Conservation (phyloP, 2,888 invertebrate species). For the Eremobia ochroleuca region DNA sequence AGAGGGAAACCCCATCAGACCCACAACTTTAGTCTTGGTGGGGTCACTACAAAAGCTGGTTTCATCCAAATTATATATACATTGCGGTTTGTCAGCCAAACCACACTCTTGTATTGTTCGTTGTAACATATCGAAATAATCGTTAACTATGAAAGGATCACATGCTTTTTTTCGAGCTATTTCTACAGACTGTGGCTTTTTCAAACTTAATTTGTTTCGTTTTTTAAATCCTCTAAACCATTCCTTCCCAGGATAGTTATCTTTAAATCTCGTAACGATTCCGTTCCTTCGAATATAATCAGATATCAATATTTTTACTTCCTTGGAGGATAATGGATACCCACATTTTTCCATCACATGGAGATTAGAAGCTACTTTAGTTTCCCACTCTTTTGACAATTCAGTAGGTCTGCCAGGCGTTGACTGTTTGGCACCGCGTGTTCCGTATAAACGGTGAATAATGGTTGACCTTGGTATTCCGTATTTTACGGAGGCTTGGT, state of each 20-base stretch:
- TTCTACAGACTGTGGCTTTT: slow-evolving; percentile 72
- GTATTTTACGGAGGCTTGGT: slow-evolving; percentile 12
- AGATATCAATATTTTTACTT: slow-evolving; percentile 35
- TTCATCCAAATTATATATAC: slow-evolving; percentile 42
- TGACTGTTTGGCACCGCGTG: slow-evolving; percentile 50
- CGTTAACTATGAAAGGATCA: slow-evolving; percentile 42
- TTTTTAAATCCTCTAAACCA: slow-evolving; percentile 64
- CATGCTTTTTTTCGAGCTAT: slow-evolving; percentile 56
- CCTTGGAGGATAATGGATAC: slow-evolving; percentile 38
- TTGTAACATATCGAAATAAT: slow-evolving; percentile 51
- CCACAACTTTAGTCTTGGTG: slow-evolving; percentile 39
- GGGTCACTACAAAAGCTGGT: slow-evolving; percentile 43
- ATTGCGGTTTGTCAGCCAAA: slow-evolving; percentile 44
- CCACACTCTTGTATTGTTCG: slow-evolving; percentile 40
- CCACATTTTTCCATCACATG: slow-evolving; percentile 53
- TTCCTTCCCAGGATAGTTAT: slow-evolving; percentile 66
- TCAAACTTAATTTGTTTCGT: slow-evolving; percentile 66
- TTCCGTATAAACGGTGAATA: slow-evolving; percentile 52
- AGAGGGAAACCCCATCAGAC: slow-evolving; percentile 36
- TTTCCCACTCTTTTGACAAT: slow-evolving; percentile 43
- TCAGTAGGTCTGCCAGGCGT: slow-evolving; percentile 45
- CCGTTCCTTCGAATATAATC: slow-evolving; percentile 45
- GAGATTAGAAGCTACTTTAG: slow-evolving; percentile 49
- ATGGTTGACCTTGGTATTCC: slow-evolving; percentile 49
- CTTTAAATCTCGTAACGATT: slow-evolving; percentile 67